Percentiles rank a stretch among this genome's conserved stretches.
Evolutionary conservation across 2,888 invertebrate species (phyloP).

Genomic region (Cryptocheilus praepositus): DNA sequence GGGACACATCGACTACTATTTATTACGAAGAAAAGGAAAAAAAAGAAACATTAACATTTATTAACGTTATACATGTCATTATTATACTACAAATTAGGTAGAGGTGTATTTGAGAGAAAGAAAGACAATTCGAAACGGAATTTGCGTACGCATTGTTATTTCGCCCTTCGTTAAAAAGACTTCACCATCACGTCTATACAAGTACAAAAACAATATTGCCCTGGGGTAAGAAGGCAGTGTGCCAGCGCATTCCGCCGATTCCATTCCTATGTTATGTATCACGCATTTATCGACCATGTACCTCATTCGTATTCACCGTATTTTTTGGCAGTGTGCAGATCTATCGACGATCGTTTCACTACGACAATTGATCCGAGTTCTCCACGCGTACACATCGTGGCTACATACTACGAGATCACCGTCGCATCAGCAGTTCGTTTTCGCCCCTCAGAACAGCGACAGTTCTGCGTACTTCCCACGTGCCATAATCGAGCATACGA

Average conservation of each 20-base stretch:
- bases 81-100: constrained; percentile 63
- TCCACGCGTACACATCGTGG: constrained; percentile 24
- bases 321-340: constrained; percentile 16
- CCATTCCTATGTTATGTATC: background rate
- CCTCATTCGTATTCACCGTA: constrained; percentile 19
- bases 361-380: constrained; percentile 34
- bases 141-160: constrained; percentile 18
- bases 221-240: constrained; percentile 9
- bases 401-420: constrained; percentile 43
- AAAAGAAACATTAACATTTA: constrained; percentile 71
- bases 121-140: constrained; percentile 53
- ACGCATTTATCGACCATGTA: constrained; percentile 34
- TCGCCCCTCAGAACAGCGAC: constrained; percentile 32
- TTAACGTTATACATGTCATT: constrained; percentile 67
- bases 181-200: constrained; percentile 34
- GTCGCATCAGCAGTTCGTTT: constrained; percentile 21
- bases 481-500: constrained; percentile 3
- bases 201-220: constrained; percentile 34
- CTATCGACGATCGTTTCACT: constrained; percentile 6
- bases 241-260: constrained; percentile 22
- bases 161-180: constrained; percentile 8
- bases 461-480: constrained; percentile 13
- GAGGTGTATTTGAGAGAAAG: constrained; percentile 56
- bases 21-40: constrained; percentile 54
- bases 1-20: constrained; percentile 47